Evolutionary conservation across 1,140 invertebrate species (phyloP).

Genomic region (Lucilia cuprina): DNA sequence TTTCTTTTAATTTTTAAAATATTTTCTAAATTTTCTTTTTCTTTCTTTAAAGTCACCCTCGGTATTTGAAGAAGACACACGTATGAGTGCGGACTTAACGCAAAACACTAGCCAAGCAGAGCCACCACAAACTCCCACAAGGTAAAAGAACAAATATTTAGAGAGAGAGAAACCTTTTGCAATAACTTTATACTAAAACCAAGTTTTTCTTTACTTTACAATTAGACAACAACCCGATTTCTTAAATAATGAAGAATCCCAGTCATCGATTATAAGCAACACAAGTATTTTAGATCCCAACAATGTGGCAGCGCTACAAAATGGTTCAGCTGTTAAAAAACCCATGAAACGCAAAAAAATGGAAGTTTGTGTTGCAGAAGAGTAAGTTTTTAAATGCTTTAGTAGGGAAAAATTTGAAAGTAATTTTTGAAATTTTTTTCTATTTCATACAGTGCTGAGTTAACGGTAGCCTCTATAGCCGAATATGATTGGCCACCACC

Average conservation of each 20-base stretch:
- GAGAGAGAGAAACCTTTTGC: too few relatives aligned
- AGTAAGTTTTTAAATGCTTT: constrained; percentile 54
- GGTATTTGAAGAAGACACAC: constrained; percentile 83
- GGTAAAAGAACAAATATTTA: constrained; percentile 41
- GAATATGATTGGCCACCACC: constrained; percentile 92
- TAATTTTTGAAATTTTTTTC: not conserved
- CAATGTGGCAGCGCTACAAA: constrained; percentile 36
- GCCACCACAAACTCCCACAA: constrained; percentile 51
- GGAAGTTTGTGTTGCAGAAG: constrained; percentile 75
- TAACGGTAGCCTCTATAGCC: constrained; percentile 85
- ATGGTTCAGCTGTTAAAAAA: constrained; percentile 55
- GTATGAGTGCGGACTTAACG: constrained; percentile 81
- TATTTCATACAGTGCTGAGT: constrained; percentile 65
- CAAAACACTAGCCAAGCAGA: constrained; percentile 64
- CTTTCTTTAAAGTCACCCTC: constrained; percentile 61
- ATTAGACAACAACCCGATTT: constrained; percentile 62
- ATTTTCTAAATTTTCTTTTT: not conserved
- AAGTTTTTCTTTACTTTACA: too few relatives aligned
- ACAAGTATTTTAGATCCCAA: constrained; percentile 55
- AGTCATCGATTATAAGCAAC: constrained; percentile 76
- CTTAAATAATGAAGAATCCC: constrained; percentile 77
- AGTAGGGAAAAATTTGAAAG: not conserved
- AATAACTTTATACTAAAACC: too few relatives aligned
- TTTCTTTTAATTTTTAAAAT: too few relatives aligned
- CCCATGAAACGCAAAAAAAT: constrained; percentile 75